Evolutionary conservation across 2,888 invertebrate genomes (phyloP), one percentile per base, ranked within the genome.

Genomic region (Gordius sp.): DNA sequence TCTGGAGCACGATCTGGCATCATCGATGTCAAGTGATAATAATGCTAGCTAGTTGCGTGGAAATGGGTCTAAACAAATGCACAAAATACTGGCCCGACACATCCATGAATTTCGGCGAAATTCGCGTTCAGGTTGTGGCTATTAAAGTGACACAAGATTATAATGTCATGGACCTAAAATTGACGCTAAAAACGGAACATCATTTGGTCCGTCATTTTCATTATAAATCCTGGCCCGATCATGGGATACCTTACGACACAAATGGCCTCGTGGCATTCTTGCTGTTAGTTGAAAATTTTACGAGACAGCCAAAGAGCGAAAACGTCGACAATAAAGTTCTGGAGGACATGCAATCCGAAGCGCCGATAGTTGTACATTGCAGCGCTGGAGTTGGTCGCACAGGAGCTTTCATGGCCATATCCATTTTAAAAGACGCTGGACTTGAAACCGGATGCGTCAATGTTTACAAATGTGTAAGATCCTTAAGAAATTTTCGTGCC

Each of bases 81-180:
- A 20, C 47, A 4, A 47, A 20, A 20, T 47, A 47, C 20, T 47
- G 47, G 47, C 47, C 47, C 20, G n/a, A 33, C n/a, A 47, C 20
- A 4, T 47, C 47, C 20, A 18, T n/a, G 4, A n/a, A 33, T 33
- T 33, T 8, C 39, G 47, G 47, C 8, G 47, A 47, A 4, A 8
- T 47, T 4, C 4, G 4, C 8, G 20, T 47, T 20, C 13, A 8
- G 20, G 20, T 4, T 4, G 20, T 20, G 47, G 47, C 47, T 20
- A 20, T 47, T 47, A 47, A 47, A 47, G 20, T 20, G 8, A 47
- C 47, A 4, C 47, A 47, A 47, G 47, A 47, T 20, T 47, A 47
- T 20, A 47, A 8, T 4, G 20, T 47, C 4, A 47, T 20, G 13
- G 23, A 20, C 4, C 20, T 47, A 20, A 20, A 8, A 8, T 8